Conservation (phyloP, 2,113 vertebrate species). For the Calidris pygmaea region DNA sequence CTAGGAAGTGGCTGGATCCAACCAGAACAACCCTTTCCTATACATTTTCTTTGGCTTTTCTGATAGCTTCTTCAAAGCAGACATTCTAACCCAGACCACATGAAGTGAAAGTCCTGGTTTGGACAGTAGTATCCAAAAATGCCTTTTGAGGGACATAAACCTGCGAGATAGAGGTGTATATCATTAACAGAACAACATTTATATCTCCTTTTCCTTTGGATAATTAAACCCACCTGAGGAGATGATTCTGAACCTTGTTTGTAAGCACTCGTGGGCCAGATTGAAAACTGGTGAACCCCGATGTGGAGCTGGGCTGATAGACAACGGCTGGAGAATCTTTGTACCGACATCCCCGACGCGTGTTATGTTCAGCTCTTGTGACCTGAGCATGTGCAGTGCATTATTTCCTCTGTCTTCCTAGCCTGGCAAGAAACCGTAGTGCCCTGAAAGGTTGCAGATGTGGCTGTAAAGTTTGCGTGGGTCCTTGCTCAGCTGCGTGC, state of each 20-base stretch:
- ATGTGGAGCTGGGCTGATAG: background rate
- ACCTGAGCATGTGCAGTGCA: background rate
- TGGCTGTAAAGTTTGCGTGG: background rate
- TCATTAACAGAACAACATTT: background rate
- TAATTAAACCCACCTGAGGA: background rate
- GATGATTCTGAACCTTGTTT: background rate
- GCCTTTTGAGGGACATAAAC: background rate
- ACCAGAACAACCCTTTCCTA: background rate
- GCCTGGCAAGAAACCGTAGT: background rate
- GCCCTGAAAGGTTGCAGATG: slow-evolving; percentile 31
- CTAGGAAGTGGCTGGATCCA: background rate
- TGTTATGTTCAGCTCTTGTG: background rate
- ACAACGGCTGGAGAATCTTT: background rate
- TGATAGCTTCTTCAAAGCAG: background rate
- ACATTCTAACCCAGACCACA: background rate
- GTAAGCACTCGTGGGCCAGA: background rate
- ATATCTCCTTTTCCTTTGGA: background rate
- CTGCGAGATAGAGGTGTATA: background rate
- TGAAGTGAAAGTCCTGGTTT: background rate
- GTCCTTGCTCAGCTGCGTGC: background rate
- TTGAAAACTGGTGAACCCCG: background rate
- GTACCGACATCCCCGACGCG: accelerated
- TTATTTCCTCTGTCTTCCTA: background rate
- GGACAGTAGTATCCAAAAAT: background rate
- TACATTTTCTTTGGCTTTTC: background rate